Conservation (phyloP, 2,113 vertebrate species). For the Tonatia bakeri region DNA sequence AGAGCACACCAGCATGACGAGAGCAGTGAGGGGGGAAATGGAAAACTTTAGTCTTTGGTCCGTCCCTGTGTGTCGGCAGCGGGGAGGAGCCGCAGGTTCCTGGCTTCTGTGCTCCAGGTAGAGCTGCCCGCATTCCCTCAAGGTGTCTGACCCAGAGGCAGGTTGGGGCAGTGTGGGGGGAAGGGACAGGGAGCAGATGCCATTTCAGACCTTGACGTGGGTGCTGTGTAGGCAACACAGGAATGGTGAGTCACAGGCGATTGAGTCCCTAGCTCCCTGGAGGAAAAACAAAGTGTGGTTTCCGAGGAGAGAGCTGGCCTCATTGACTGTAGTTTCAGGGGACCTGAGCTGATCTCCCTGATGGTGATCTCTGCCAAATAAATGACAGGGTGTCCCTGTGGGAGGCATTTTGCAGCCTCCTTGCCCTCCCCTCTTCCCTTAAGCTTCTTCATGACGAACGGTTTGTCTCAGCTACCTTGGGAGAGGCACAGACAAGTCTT, state of each 20-base stretch:
- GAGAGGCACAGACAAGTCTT: background rate
- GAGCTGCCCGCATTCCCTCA: background rate
- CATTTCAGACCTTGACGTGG: slow-evolving; percentile 58
- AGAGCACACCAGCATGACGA: background rate
- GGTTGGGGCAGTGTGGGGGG: background rate
- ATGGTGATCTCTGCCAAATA: background rate
- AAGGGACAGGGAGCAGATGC: background rate
- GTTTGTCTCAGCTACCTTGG: background rate
- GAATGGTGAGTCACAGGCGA: slow-evolving; percentile 67
- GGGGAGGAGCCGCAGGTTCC: background rate
- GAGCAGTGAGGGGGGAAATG: background rate
- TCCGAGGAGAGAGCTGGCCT: background rate
- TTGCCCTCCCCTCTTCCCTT: background rate
- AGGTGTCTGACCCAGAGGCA: slow-evolving; percentile 23
- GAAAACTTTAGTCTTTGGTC: slow-evolving; percentile 54
- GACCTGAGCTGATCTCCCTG: background rate
- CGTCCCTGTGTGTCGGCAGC: slow-evolving; percentile 7
- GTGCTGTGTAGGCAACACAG: slow-evolving; percentile 62
- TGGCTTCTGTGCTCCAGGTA: background rate
- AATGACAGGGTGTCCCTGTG: background rate
- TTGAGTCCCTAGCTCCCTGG: slow-evolving; percentile 31
- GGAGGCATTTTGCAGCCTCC: background rate
- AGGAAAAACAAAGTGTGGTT: slow-evolving; percentile 59
- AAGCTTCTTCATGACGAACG: background rate
- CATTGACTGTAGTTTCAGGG: slow-evolving; percentile 22